phyloP scores from a whole-genome alignment of 2,797 vertebrate species.

The Telmatherina bonti region DNA sequence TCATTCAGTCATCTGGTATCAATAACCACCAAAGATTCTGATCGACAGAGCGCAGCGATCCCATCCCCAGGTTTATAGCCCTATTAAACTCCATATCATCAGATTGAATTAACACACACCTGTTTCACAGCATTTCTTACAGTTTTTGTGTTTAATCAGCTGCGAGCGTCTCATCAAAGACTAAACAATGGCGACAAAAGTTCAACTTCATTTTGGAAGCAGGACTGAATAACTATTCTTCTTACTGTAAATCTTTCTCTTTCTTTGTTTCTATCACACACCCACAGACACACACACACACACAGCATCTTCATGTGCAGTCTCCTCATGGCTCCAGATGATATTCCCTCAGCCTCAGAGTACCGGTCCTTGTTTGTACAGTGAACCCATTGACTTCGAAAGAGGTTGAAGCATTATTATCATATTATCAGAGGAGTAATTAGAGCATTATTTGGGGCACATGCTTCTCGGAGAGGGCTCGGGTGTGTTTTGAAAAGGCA shows the following conservation, averaged over 20 bases:
- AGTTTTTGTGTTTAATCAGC: conserved; percentile 32
- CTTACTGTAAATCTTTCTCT: neutral
- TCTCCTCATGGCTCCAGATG: conserved; percentile 71
- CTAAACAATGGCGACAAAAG: conserved; percentile 43
- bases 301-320: conserved; percentile 58
- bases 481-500: conserved; percentile 76
- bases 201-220: conserved; percentile 39
- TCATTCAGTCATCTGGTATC: conserved; percentile 76
- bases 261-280: conserved; percentile 3
- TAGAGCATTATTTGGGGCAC: conserved; percentile 76
- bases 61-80: conserved; percentile 45
- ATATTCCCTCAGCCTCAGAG: conserved; percentile 70
- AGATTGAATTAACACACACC: conserved; percentile 53
- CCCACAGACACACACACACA: conserved; percentile 46
- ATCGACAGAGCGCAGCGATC: conserved; percentile 43
- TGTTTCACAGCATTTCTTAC: conserved; percentile 43
- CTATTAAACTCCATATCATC: conserved; percentile 61
- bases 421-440: conserved; percentile 77
- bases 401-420: conserved; percentile 69
- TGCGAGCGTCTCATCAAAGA: conserved; percentile 13
- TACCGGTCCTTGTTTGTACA: conserved; percentile 62
- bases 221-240: conserved; percentile 4
- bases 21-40: conserved; percentile 62
- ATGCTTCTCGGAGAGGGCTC: conserved; percentile 60
- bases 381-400: conserved; percentile 78